Evolutionary conservation across 2,797 vertebrate species (phyloP).

Genomic region (Leuciscus waleckii): DNA sequence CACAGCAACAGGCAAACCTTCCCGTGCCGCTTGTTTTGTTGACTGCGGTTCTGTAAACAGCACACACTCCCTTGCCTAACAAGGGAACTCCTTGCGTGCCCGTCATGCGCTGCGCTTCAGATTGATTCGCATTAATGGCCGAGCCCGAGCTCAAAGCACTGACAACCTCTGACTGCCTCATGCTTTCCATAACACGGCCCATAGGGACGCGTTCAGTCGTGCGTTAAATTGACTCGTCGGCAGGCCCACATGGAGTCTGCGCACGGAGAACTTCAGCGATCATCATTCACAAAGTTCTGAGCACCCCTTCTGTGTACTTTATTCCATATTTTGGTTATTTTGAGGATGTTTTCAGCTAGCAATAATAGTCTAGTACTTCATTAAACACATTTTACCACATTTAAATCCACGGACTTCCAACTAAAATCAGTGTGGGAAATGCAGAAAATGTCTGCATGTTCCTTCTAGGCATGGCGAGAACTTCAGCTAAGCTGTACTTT

Average conservation of each 20-base stretch:
- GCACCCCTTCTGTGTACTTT: neutral
- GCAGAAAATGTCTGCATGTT: neutral
- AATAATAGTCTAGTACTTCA: neutral
- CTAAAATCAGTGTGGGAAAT: neutral
- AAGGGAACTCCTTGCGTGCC: conserved; percentile 38
- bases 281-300: conserved; percentile 6
- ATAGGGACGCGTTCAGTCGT: neutral
- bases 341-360: neutral
- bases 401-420: neutral
- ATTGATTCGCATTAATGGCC: conserved; percentile 56
- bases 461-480: neutral
- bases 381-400: neutral
- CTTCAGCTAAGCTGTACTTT: neutral
- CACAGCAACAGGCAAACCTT: conserved; percentile 66
- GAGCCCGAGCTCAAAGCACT: conserved; percentile 13
- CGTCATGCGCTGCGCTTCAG: conserved; percentile 39
- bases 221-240: conserved; percentile 23
- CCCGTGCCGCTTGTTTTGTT: conserved; percentile 51
- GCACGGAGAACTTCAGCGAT: neutral
- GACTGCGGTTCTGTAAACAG: conserved; percentile 53
- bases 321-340: neutral
- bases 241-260: neutral
- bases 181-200: conserved; percentile 44
- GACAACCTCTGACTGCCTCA: conserved; percentile 47
- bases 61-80: conserved; percentile 13